Percentiles rank a stretch among this genome's conserved stretches.
These are phyloP conservation scores for Thunnus maccoyii DNA, from an alignment of 2,113 vertebrate genomes.

Conservation along the genomic window DNA sequence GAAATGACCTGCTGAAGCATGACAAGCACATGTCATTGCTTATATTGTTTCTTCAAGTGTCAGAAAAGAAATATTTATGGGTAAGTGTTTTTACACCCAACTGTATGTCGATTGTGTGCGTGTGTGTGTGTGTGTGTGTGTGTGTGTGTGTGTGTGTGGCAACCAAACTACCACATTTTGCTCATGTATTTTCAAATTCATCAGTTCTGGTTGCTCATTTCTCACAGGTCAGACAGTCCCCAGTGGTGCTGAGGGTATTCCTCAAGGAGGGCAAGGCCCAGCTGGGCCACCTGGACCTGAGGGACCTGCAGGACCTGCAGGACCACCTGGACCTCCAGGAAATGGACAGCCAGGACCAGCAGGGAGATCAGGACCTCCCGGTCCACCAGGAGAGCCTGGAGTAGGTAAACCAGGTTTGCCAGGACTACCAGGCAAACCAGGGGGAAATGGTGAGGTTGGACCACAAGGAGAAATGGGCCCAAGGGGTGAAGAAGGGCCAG, in stretches of 20 bases:
- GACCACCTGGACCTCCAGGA: conserved; percentile 92
- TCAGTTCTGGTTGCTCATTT: conserved; percentile 19
- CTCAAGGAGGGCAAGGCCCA: conserved; percentile 86
- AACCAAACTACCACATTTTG: background rate
- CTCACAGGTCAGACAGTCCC: conserved; percentile 86
- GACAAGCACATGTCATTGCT: background rate
- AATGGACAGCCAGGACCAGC: conserved; percentile 86
- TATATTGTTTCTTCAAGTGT: background rate
- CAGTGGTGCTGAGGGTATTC: conserved; percentile 91
- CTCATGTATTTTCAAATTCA: background rate
- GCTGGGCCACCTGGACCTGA: conserved; percentile 89
- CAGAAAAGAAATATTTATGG: background rate
- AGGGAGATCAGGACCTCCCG: conserved; percentile 88
- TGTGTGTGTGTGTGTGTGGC: too few relatives aligned
- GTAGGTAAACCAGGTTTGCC: conserved; percentile 94
- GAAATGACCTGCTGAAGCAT: background rate
- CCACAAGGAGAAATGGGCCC: conserved; percentile 92
- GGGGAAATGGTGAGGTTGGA: conserved; percentile 90
- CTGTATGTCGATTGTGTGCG: background rate
- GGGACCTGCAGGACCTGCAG: conserved; percentile 80
- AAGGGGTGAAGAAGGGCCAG: conserved; percentile 88
- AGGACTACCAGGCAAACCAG: conserved; percentile 93
- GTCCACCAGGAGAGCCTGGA: conserved; percentile 91
- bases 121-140: background rate
- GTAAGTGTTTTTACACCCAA: background rate